Evolutionary conservation across 2,113 vertebrate genomes (phyloP), one percentile per base, ranked within the genome.

Genomic region (Meleagris gallopavo): DNA sequence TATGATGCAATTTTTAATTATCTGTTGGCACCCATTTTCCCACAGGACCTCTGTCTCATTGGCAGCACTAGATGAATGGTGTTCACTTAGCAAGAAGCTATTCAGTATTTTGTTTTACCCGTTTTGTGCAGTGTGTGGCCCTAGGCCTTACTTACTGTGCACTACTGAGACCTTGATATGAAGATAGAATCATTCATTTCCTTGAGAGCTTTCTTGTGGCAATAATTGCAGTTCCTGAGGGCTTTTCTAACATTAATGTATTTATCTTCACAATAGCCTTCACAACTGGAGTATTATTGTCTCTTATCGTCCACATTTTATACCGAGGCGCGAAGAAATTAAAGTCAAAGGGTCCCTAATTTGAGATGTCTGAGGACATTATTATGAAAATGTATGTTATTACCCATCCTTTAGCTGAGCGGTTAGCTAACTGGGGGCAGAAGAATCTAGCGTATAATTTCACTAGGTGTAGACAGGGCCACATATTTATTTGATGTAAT

Each of bases 121-220:
- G 88, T 86, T 90, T 60, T 75, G 57, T 91, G 73, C 25, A 75
- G 25, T 2, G 1, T 91, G 38, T 88, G 73, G 65, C 94, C 93
- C 43, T 62, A 82, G 80, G 92, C 58, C 73, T 78, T 45, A 60
- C 82, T 89, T 77, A 84, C 25, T 77, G 48, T 48, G 30, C 40
- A 36, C 58, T 52, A 54, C 13, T 70, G 65, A 90, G 81, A 95
- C 83, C 52, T 93, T 65, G 48, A 69, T 95, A 83, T 82, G 73
- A 96, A 86, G 73, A 95, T 61, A 86, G 93, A 94, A 91, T 88
- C 15, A 18, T 86, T 84, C 21, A 65, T 95, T 94, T 95, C 80
- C 92, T 86, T 4, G 0, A 50, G 27, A 62, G 29, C 30, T 58
- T 81, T 72, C 88, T 80, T 78, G 46, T 89, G 83, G 71, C 61